phyloP scores from a whole-genome alignment of 2,888 invertebrate genomes.

The Lycocerus yunnanus region DNA sequence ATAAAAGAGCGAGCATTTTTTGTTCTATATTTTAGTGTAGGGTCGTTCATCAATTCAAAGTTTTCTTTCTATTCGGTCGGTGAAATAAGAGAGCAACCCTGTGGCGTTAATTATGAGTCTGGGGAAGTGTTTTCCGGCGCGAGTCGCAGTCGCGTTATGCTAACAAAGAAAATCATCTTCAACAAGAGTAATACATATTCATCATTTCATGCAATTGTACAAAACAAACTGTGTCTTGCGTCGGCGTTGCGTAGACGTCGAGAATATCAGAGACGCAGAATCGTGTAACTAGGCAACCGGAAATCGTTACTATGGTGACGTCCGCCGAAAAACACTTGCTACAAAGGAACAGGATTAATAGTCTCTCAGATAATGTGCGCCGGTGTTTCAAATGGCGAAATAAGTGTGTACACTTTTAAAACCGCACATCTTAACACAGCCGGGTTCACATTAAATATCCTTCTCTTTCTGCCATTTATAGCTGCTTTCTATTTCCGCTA shows the following conservation, averaged over 20 bases:
- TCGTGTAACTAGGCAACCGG: slow-evolving; percentile 52
- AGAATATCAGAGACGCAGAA: slow-evolving; percentile 42
- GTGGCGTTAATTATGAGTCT: slow-evolving; percentile 29
- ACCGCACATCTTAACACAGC: slow-evolving; percentile 36
- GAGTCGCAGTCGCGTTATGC: slow-evolving; percentile 37
- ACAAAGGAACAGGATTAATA: slow-evolving; percentile 56
- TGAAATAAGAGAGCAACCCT: slow-evolving; percentile 34
- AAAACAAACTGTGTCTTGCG: slow-evolving; percentile 49
- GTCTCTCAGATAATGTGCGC: slow-evolving; percentile 54
- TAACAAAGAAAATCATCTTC: slow-evolving; percentile 47
- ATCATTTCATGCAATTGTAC: slow-evolving; percentile 50
- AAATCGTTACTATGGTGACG: slow-evolving; percentile 54
- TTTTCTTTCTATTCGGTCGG: slow-evolving; percentile 35
- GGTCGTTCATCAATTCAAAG: slow-evolving; percentile 36
- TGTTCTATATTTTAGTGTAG: slow-evolving; percentile 34
- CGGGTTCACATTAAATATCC: slow-evolving; percentile 30
- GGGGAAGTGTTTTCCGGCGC: slow-evolving; percentile 33
- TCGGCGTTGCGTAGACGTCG: slow-evolving; percentile 43
- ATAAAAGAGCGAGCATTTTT: slow-evolving; percentile 23
- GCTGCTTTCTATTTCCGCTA: slow-evolving; percentile 22
- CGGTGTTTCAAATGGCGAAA: slow-evolving; percentile 53
- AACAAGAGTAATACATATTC: slow-evolving; percentile 49
- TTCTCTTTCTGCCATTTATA: slow-evolving; percentile 10
- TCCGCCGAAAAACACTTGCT: slow-evolving; percentile 55
- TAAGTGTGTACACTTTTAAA: slow-evolving; percentile 47